These are phyloP conservation scores for Hanleya hanleyi DNA, from an alignment of 2,888 invertebrate genomes.

Conservation along the genomic window DNA sequence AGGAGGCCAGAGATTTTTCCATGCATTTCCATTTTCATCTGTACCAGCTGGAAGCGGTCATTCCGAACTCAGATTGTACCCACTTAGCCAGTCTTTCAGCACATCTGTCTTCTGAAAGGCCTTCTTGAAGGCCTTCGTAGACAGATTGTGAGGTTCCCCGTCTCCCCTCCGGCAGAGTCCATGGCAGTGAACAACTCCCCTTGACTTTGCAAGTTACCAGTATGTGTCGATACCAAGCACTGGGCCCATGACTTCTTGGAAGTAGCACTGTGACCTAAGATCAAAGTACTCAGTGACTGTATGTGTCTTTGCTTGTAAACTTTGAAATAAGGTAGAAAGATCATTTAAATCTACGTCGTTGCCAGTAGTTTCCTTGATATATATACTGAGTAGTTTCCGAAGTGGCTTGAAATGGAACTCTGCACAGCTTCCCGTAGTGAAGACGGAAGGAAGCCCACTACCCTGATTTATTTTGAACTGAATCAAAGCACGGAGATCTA, in stretches of 20 bases:
- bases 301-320: slow-evolving; percentile 31
- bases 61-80: too few species aligned
- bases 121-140: too few species aligned
- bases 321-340: slow-evolving; percentile 11
- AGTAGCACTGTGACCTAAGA: slow-evolving; percentile 30
- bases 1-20: too few species aligned
- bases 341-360: background rate
- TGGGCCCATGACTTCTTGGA: slow-evolving; percentile 28
- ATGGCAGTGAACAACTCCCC: too few species aligned
- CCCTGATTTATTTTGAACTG: slow-evolving; percentile 41
- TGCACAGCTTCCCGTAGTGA: too few species aligned
- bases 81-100: too few species aligned
- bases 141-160: too few species aligned
- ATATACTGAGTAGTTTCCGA: slow-evolving; percentile 20
- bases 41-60: too few species aligned
- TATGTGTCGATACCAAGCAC: slow-evolving; percentile 36
- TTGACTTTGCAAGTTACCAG: too few species aligned
- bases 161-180: too few species aligned
- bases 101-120: too few species aligned
- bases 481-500: slow-evolving; percentile 33
- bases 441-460: slow-evolving; percentile 33
- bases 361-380: slow-evolving; percentile 13
- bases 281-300: slow-evolving; percentile 39
- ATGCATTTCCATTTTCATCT: too few species aligned
- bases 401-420: slow-evolving; percentile 29